These are phyloP conservation scores for Popillia japonica DNA, from an alignment of 1,140 invertebrate genomes.

Conservation along the genomic window DNA sequence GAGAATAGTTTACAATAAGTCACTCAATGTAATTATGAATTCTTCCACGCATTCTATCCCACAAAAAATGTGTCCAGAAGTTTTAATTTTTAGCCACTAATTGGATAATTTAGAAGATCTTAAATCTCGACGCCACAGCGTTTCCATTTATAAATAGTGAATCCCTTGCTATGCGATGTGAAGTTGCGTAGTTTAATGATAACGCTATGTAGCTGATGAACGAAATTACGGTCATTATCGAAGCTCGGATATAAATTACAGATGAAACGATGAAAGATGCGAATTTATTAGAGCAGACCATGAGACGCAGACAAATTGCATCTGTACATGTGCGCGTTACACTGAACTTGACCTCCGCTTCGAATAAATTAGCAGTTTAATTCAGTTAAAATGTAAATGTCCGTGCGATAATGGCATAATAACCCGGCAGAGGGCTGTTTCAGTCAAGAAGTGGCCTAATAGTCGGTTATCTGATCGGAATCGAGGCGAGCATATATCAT, in stretches of 20 bases:
- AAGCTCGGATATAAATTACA: slow-evolving; percentile 26
- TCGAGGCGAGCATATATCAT: slow-evolving; percentile 36
- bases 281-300: slow-evolving; percentile 33
- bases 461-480: slow-evolving; percentile 25
- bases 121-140: neutral
- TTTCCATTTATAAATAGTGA: neutral
- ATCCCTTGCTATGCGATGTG: neutral
- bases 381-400: slow-evolving; percentile 40
- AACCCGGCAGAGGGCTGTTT: slow-evolving; percentile 36
- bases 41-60: neutral
- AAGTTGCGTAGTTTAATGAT: neutral
- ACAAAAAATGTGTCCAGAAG: neutral
- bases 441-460: slow-evolving; percentile 36
- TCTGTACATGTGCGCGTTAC: slow-evolving; percentile 14
- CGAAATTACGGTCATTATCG: slow-evolving; percentile 9
- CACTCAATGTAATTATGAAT: neutral
- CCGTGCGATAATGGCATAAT: slow-evolving; percentile 36
- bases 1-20: no score
- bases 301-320: slow-evolving; percentile 33
- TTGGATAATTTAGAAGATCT: neutral
- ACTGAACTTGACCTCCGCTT: slow-evolving; percentile 29
- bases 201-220: slow-evolving; percentile 1
- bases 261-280: slow-evolving; percentile 30
- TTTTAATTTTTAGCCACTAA: neutral
- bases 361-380: slow-evolving; percentile 39